Percentiles rank a stretch among this genome's conserved stretches.
phyloP scores from a whole-genome alignment of 2,888 invertebrate species.

The Rotaria magnacalcarata region DNA sequence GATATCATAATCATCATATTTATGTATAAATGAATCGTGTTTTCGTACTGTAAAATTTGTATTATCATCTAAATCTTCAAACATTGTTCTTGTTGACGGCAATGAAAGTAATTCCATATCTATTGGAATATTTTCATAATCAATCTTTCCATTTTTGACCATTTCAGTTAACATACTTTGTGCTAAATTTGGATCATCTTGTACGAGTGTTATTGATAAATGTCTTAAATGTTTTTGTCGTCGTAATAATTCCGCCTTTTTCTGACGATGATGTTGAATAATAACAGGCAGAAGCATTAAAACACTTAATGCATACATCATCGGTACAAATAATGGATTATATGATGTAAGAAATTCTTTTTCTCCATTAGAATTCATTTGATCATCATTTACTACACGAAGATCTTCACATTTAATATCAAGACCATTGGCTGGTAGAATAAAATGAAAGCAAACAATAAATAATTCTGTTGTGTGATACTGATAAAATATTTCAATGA shows the following conservation, averaged over 20 bases:
- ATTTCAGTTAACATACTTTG: neutral
- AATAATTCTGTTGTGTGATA: neutral
- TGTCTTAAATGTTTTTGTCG: neutral
- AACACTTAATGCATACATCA: slow-evolving; percentile 33
- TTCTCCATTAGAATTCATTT: neutral
- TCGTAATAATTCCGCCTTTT: neutral
- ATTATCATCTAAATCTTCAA: neutral
- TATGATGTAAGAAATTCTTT: neutral
- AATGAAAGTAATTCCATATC: neutral
- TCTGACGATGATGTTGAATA: slow-evolving; percentile 21
- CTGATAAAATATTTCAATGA: neutral
- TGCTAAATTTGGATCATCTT: neutral
- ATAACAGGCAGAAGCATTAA: slow-evolving; percentile 28
- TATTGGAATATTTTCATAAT: no score
- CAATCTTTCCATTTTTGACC: no score
- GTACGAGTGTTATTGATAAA: neutral
- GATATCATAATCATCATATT: neutral
- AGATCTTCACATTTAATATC: neutral
- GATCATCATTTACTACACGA: neutral
- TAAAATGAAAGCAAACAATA: slow-evolving; percentile 25
- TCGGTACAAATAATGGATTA: slow-evolving; percentile 27
- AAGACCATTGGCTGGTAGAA: neutral
- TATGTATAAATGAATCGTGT: neutral
- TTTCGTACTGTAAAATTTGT: neutral
- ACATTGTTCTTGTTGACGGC: neutral